Percentiles rank a stretch among this genome's conserved stretches.
Conservation (phyloP, 1,140 invertebrate genomes). For the Apis cerana region DNA sequence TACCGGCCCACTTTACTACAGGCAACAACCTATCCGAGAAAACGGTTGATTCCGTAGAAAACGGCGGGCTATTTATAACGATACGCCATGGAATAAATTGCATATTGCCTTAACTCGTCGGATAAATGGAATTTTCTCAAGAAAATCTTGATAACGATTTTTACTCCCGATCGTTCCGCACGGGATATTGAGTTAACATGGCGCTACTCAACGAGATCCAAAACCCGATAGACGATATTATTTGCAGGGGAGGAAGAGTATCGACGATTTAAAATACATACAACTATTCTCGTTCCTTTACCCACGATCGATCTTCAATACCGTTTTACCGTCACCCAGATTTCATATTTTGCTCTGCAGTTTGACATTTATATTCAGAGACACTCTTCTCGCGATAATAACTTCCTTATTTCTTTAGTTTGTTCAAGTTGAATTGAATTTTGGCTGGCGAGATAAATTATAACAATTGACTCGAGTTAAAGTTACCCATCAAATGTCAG, state of each 20-base stretch:
- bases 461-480: no score
- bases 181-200: constrained; percentile 3
- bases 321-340: no score
- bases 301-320: not conserved
- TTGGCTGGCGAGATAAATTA: no score
- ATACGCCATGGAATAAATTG: not conserved
- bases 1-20: not conserved
- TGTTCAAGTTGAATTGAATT: no score
- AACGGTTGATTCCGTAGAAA: not conserved
- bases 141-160: not conserved
- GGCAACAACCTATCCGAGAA: not conserved
- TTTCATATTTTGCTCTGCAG: no score
- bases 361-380: no score
- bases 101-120: not conserved
- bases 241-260: not conserved
- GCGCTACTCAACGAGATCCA: not conserved
- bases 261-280: not conserved
- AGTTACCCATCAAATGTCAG: no score
- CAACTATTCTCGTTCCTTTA: not conserved
- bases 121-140: constrained; percentile 16
- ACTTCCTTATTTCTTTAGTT: no score
- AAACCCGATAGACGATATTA: not conserved
- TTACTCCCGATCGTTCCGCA: not conserved
- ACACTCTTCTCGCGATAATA: no score
- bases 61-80: not conserved